Conservation (phyloP, 2,113 vertebrate genomes). For the Mustela nigripes region DNA sequence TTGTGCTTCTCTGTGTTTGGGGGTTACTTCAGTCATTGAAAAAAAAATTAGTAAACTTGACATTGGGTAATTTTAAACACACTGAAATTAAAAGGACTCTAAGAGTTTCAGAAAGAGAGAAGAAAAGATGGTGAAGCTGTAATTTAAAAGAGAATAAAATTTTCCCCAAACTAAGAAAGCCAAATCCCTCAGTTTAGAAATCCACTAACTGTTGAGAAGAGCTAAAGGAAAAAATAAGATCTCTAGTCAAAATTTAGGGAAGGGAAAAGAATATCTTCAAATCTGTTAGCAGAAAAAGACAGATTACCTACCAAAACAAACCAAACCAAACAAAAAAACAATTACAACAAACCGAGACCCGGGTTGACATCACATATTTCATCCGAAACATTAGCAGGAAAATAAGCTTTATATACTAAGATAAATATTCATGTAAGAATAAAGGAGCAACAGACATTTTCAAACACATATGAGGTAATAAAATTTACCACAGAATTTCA, state of each 20-base stretch:
- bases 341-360: neutral
- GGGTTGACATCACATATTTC: neutral
- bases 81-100: neutral
- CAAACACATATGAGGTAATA: neutral
- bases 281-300: neutral
- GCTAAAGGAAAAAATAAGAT: neutral
- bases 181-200: neutral
- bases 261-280: neutral
- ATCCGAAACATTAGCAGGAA: neutral
- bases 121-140: neutral
- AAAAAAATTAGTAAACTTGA: neutral
- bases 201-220: neutral
- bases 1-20: neutral
- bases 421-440: slow-evolving; percentile 5
- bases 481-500: neutral
- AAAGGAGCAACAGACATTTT: neutral
- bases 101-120: neutral
- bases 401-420: neutral
- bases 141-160: neutral
- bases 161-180: neutral
- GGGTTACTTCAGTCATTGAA: neutral
- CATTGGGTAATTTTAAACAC: neutral
- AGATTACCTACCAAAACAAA: neutral
- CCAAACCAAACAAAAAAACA: neutral
- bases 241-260: neutral